phyloP scores from a whole-genome alignment of 2,888 invertebrate genomes.

The Andrena minutula region DNA sequence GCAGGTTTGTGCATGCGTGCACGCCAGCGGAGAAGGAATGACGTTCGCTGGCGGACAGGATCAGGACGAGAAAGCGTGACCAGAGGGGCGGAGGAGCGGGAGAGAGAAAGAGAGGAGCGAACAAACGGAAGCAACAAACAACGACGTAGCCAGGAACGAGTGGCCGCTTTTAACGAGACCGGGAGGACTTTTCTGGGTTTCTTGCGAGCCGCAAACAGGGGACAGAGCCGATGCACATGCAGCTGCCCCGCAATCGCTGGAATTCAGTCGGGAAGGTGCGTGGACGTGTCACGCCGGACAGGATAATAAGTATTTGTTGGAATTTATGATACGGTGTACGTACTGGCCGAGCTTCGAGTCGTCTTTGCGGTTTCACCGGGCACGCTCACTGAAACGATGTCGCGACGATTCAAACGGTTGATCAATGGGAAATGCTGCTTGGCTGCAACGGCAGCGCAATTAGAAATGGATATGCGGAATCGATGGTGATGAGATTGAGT shows the following conservation, averaged over 20 bases:
- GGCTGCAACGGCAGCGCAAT: too few species aligned
- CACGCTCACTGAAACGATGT: slow-evolving; percentile 36
- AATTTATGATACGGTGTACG: slow-evolving; percentile 54
- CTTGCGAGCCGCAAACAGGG: slow-evolving; percentile 33
- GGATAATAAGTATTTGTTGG: slow-evolving; percentile 62
- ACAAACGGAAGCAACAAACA: slow-evolving; percentile 64
- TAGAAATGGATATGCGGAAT: background rate
- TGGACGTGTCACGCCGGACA: slow-evolving; percentile 56
- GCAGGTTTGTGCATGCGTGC: slow-evolving; percentile 62
- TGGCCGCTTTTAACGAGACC: slow-evolving; percentile 60
- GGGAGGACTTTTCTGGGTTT: slow-evolving; percentile 54
- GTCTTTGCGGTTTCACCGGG: slow-evolving; percentile 38
- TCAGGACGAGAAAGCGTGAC: slow-evolving; percentile 23
- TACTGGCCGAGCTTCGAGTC: slow-evolving; percentile 12
- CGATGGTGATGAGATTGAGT: background rate
- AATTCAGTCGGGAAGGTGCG: slow-evolving; percentile 55
- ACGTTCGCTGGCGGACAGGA: slow-evolving; percentile 65
- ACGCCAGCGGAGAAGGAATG: slow-evolving; percentile 62
- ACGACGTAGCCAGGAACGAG: slow-evolving; percentile 31
- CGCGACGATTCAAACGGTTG: slow-evolving; percentile 29
- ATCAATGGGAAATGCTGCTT: slow-evolving; percentile 23
- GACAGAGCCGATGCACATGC: slow-evolving; percentile 46
- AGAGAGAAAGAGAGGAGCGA: slow-evolving; percentile 5
- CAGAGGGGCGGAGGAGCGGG: background rate
- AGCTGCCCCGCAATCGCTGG: slow-evolving; percentile 53